Evolutionary conservation across 2,113 vertebrate species (phyloP).

Genomic region (Brachirus orientalis): DNA sequence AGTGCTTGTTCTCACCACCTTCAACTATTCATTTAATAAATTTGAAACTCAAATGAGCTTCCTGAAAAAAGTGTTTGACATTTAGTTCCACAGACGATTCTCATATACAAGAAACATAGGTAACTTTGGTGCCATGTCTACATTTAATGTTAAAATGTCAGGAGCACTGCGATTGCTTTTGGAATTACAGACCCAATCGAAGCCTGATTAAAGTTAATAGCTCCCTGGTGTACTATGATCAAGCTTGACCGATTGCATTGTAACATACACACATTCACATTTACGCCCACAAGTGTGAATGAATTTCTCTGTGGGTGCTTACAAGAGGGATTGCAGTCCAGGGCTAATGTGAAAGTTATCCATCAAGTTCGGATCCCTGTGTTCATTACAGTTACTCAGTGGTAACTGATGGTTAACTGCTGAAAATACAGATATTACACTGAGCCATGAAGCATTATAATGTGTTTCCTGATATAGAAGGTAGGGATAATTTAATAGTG

Average conservation of each 20-base stretch:
- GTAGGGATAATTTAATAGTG: too few species aligned
- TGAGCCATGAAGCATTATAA: slow-evolving; percentile 5
- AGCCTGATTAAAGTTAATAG: slow-evolving; percentile 70
- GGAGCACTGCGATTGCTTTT: slow-evolving; percentile 57
- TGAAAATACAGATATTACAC: slow-evolving; percentile 25
- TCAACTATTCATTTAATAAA: neutral
- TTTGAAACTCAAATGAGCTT: neutral
- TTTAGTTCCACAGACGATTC: neutral
- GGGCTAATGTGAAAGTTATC: slow-evolving; percentile 61
- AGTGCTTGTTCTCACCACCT: neutral
- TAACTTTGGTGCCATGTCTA: slow-evolving; percentile 3
- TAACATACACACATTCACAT: slow-evolving; percentile 32
- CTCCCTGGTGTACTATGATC: slow-evolving; percentile 53
- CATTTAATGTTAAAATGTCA: slow-evolving; percentile 42
- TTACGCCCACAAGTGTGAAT: slow-evolving; percentile 40
- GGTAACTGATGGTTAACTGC: slow-evolving; percentile 35
- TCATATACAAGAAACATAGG: neutral
- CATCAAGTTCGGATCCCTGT: slow-evolving; percentile 59
- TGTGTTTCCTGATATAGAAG: too few species aligned
- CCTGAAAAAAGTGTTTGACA: neutral
- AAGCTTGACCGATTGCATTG: slow-evolving; percentile 54
- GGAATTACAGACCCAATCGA: slow-evolving; percentile 59
- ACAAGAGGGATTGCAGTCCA: slow-evolving; percentile 40
- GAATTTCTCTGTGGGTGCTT: slow-evolving; percentile 48
- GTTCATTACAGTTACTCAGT: slow-evolving; percentile 36